Conservation (phyloP, 2,888 invertebrate species). For the Lithodes maja region DNA sequence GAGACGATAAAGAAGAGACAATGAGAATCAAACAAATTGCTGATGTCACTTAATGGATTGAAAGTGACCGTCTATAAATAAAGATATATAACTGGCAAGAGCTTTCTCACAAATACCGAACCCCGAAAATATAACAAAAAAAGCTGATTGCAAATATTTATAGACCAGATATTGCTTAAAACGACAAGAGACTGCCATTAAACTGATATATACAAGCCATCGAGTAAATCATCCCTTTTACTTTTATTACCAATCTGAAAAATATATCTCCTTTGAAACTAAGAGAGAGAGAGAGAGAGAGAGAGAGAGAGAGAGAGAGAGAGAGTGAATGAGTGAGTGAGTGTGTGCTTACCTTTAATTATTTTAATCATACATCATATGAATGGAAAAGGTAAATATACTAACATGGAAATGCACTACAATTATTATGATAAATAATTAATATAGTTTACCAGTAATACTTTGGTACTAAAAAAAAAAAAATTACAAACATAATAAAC, state of each 20-base stretch:
- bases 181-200: background rate
- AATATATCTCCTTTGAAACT: background rate
- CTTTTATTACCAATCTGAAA: slow-evolving; percentile 7
- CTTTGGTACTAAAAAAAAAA: too few species aligned
- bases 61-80: background rate
- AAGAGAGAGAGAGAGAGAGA: too few species aligned
- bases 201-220: background rate
- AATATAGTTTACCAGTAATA: too few species aligned
- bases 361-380: too few species aligned
- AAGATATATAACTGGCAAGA: background rate
- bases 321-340: too few species aligned
- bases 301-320: too few species aligned
- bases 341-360: too few species aligned
- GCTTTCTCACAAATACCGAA: background rate
- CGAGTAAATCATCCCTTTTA: slow-evolving; percentile 2
- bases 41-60: background rate
- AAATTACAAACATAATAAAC: too few species aligned
- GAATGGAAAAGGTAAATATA: too few species aligned
- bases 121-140: background rate
- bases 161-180: background rate
- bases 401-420: too few species aligned
- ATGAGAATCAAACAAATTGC: background rate
- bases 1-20: background rate
- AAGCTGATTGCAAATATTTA: background rate
- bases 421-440: too few species aligned